These are phyloP conservation scores for Steinernema scapterisci DNA, from an alignment of 2,888 invertebrate genomes.

Conservation along the genomic window DNA sequence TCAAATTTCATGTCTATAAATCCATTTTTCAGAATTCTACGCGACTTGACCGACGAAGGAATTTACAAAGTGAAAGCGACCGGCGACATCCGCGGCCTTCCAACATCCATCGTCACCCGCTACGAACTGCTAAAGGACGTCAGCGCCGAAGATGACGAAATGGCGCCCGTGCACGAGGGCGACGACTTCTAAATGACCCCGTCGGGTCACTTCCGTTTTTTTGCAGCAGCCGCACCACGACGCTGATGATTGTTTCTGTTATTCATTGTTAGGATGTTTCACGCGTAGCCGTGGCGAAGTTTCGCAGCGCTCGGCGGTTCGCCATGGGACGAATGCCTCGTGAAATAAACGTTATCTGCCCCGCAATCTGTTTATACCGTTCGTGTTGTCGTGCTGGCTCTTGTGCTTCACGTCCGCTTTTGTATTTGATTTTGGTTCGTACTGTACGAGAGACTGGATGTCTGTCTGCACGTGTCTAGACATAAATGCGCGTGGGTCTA, in stretches of 20 bases:
- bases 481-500: too few relatives aligned
- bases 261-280: constrained; percentile 1
- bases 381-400: background rate
- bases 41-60: constrained; percentile 46
- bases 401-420: constrained; percentile 16
- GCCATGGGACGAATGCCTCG: too few relatives aligned
- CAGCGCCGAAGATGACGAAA: constrained; percentile 54
- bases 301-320: too few relatives aligned
- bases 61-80: constrained; percentile 53
- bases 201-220: too few relatives aligned
- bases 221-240: too few relatives aligned
- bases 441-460: background rate
- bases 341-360: constrained; percentile 26
- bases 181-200: constrained; percentile 46
- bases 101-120: constrained; percentile 55
- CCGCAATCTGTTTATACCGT: background rate
- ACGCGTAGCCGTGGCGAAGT: too few relatives aligned
- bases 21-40: constrained; percentile 41
- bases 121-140: constrained; percentile 53
- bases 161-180: constrained; percentile 49
- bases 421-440: background rate
- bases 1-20: background rate
- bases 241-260: constrained; percentile 9
- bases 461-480: too few relatives aligned
- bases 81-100: constrained; percentile 56